Evolutionary conservation across 2,888 invertebrate genomes (phyloP).

Genomic region (Parochlus steinenii): DNA sequence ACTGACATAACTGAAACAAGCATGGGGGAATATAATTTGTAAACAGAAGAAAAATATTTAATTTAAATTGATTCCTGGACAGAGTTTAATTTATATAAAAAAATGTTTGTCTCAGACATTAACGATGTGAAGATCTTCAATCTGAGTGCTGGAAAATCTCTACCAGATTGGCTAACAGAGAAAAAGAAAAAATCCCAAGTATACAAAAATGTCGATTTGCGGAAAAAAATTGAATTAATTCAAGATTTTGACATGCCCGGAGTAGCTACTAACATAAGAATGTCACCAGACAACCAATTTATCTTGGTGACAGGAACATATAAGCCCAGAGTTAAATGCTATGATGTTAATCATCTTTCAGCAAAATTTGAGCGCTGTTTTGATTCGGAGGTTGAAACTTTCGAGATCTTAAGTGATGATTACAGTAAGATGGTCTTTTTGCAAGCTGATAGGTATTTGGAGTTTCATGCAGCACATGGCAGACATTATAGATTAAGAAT

Average conservation of each 20-base stretch:
- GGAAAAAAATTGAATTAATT: conserved; percentile 84
- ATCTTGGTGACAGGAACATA: conserved; percentile 88
- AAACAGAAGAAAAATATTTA: no score
- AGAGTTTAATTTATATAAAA: no score
- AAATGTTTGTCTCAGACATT: conserved; percentile 82
- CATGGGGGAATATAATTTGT: no score
- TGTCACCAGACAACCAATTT: conserved; percentile 83
- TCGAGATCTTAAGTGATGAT: conserved; percentile 85
- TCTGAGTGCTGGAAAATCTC: conserved; percentile 86
- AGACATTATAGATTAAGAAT: conserved; percentile 79
- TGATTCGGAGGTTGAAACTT: conserved; percentile 90
- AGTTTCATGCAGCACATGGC: conserved; percentile 90
- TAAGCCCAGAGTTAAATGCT: conserved; percentile 91
- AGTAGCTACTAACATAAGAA: conserved; percentile 65
- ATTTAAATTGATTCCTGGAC: no score
- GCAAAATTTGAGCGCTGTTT: conserved; percentile 96
- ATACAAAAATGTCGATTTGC: conserved; percentile 78
- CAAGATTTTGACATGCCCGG: conserved; percentile 99
- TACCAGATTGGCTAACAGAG: conserved; percentile 92
- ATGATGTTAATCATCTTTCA: conserved; percentile 87
- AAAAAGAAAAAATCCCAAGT: conserved; percentile 62
- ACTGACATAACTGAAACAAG: no score
- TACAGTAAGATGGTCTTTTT: conserved; percentile 80
- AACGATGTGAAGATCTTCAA: conserved; percentile 98
- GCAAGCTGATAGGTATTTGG: conserved; percentile 78